Base-by-base conservation (phyloP, 2,888 invertebrate genomes). In the Schizotus pectinicornis region DNA sequence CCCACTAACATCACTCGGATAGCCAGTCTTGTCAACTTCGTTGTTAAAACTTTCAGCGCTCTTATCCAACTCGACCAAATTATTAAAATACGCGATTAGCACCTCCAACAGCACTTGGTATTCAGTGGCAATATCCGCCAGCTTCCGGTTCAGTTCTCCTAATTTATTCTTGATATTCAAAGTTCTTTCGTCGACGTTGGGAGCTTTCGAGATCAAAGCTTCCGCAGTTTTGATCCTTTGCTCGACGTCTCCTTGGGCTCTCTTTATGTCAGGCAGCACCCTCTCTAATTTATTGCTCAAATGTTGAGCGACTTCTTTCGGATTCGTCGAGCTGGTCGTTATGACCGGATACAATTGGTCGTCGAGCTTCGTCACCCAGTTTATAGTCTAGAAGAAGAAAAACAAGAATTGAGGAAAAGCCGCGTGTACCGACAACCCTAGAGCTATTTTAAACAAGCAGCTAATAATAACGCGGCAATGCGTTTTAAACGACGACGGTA, bases 301-400 rank as follows among this genome's bases (percentile, higher is more conserved):
- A 70, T 84, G 84, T 31, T 79, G 74, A 33, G 84, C 77, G 62
- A 89, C 80, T 42, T 83, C 83, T 61, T 80, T 80, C 8, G 88
- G 84, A 64, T 84, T 83, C 39, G 83, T 82, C 2, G 88, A 83
- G 57, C 84, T 81, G 9, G 86, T 84, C 43, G 86, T 87, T 64
- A 92, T 86, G 43, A 90, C 84, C 13, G 92, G 91, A 82, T 91
- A 92, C 56, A 92, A 79, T 71, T 90, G 88, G 43, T 85, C 84
- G 73, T 90, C 88, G 70, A 90, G 81, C 77, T 88, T 85, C 2
- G 87, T 84, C 66, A 86, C 86, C 83, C 86, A 86, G 65, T 84
- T 84, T 63, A 88, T 82, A 13, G 85, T 87, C 88, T 88, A 70
- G 12, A 78, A 65, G 59, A 45, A 58, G 12, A 45, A 31, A 37